These are phyloP conservation scores for Melieria picta DNA, from an alignment of 2,888 invertebrate genomes.

Conservation along the genomic window DNA sequence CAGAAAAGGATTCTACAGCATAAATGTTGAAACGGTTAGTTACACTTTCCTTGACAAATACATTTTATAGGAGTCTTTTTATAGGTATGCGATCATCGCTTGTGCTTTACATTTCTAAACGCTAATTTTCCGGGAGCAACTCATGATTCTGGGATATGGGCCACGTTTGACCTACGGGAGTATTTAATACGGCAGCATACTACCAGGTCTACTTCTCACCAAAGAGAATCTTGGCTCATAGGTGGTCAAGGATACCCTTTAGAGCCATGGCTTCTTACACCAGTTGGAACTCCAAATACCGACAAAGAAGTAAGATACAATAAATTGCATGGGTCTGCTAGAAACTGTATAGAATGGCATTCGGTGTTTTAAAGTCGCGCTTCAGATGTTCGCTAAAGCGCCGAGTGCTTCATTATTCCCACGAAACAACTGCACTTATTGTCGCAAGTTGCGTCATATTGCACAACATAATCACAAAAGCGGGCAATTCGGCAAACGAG, in stretches of 20 bases:
- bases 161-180: too few species aligned
- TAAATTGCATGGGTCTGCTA: background rate
- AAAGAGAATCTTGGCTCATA: too few species aligned
- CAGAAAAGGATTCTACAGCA: background rate
- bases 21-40: conserved; percentile 9
- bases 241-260: too few species aligned
- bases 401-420: conserved; percentile 6
- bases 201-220: too few species aligned
- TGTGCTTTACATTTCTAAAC: too few species aligned
- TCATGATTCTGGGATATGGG: too few species aligned
- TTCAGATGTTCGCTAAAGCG: conserved; percentile 17
- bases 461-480: conserved; percentile 9
- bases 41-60: background rate
- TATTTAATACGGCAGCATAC: too few species aligned
- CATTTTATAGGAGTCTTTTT: background rate
- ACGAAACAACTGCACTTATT: conserved; percentile 10
- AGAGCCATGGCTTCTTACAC: background rate
- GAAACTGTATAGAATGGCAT: conserved; percentile 20
- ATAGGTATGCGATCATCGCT: background rate
- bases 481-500: background rate
- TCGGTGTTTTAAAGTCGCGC: conserved; percentile 16
- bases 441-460: conserved; percentile 3
- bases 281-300: background rate
- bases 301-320: too few species aligned
- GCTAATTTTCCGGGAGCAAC: too few species aligned